Evolutionary conservation across 2,797 vertebrate species (phyloP), one percentile per base, ranked within the genome.

Genomic region (Onychomys arenicola): DNA sequence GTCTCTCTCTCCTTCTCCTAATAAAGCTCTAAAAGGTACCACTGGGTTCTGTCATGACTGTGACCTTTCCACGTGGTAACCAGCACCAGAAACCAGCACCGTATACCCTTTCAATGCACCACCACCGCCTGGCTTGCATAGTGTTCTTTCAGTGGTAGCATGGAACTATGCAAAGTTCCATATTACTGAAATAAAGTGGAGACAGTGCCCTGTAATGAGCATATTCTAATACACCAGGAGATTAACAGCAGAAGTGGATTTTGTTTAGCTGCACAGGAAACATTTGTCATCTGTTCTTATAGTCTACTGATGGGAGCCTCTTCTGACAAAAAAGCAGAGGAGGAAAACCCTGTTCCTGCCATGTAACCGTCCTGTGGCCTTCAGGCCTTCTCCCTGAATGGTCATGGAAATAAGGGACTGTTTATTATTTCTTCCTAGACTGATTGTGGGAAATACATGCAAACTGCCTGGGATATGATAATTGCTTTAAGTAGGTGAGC

Each of bases 141-240:
- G 13, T 37, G 59, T n/a, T 71, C 78, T 94, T 61, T 43, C 29
- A 61, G 1, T 46, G 25, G 63, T 69, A 86, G 32, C 29, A 76
- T 3, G 57, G 16, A 80, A 83, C 63, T 49, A 69, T 37, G n/a
- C 27, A 59, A 87, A 81, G 11, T 32, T 25, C 17, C 14, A 0
- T 61, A 32, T 89, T 90, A 65, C 43, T 78, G 95, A 96, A 94
- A 92, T 86, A 32, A 82, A 84, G 32, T 16, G 55, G 85, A 84
- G 19, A 49, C 59, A 82, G 34, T 89, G 7, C 19, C 27, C 77
- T 2, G 17, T 75, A 29, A 87, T 76, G 32, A 73, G 8, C 86
- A 89, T 78, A 61, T 57, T 12, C 46, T 95, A 32, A 23, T 82
- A 80, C 49, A 52, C 67, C 7, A 43, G 46, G 19, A 75, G 37